A percentile compares a stretch with the other conserved stretches of the same genome.
These are phyloP conservation scores for Aphelenchoides avenae DNA, from an alignment of 1,140 invertebrate species.

Conservation along the genomic window DNA sequence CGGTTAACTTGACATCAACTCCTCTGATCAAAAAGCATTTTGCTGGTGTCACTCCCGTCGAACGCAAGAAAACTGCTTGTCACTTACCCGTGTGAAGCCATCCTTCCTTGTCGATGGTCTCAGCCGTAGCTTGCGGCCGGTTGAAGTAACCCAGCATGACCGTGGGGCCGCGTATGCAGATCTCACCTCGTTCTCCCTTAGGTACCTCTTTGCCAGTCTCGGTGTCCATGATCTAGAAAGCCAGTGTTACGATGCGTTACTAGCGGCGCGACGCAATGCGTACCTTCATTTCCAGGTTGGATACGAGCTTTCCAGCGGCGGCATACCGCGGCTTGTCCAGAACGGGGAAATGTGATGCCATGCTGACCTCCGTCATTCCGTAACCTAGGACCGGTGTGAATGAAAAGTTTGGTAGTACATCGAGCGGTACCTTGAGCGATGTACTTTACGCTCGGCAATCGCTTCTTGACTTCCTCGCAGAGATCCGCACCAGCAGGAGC, in stretches of 20 bases:
- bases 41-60: too few species aligned
- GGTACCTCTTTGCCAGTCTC: constrained; percentile 22
- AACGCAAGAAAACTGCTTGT: too few species aligned
- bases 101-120: constrained; percentile 69
- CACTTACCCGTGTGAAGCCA: constrained; percentile 74
- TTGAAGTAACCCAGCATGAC: constrained; percentile 52
- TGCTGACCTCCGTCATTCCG: constrained; percentile 25
- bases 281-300: constrained; percentile 44
- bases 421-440: constrained; percentile 5
- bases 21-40: background rate
- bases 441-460: constrained; percentile 13
- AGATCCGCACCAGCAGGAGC: constrained; percentile 32
- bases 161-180: constrained; percentile 35
- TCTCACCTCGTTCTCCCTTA: constrained; percentile 31
- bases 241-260: constrained; percentile 4
- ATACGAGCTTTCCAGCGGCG: constrained; percentile 16
- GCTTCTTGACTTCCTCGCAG: constrained; percentile 15
- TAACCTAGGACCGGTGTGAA: too few species aligned
- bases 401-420: too few species aligned
- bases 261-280: background rate
- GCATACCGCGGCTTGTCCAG: constrained; percentile 14
- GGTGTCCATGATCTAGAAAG: constrained; percentile 36
- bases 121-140: constrained; percentile 48
- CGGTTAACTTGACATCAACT: background rate
- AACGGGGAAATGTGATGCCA: constrained; percentile 30